A percentile compares a stretch with the other conserved stretches of the same genome.
phyloP scores from a whole-genome alignment of 2,113 vertebrate species.

The Chaenocephalus aceratus region DNA sequence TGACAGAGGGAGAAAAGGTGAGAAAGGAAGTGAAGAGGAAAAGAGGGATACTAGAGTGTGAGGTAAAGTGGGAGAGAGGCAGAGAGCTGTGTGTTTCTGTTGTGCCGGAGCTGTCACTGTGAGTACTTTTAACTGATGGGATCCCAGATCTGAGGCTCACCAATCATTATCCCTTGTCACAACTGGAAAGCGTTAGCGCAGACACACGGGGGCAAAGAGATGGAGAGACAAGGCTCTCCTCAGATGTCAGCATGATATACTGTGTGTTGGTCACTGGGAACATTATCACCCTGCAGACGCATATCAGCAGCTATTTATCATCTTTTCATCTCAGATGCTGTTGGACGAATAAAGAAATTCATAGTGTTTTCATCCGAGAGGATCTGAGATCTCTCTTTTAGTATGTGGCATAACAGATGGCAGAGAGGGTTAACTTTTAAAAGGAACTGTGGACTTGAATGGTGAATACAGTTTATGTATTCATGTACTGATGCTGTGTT shows the following conservation, averaged over 20 bases:
- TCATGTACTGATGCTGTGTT: too few relatives aligned
- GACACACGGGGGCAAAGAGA: constrained; percentile 42
- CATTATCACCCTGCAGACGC: constrained; percentile 33
- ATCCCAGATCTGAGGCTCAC: constrained; percentile 59
- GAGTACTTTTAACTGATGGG: constrained; percentile 71
- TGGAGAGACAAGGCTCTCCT: constrained; percentile 46
- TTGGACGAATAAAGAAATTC: constrained; percentile 16
- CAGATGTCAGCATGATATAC: constrained; percentile 58
- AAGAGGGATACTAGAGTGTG: background rate
- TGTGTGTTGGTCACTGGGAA: constrained; percentile 43
- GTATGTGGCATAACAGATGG: too few relatives aligned
- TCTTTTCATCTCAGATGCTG: constrained; percentile 30
- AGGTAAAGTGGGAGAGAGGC: background rate
- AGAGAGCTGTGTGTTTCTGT: constrained; percentile 32
- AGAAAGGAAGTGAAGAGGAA: constrained; percentile 4
- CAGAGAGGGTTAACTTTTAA: too few relatives aligned
- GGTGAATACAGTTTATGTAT: too few relatives aligned
- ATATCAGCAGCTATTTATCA: constrained; percentile 29
- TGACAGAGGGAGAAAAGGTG: constrained; percentile 29
- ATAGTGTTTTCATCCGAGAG: constrained; percentile 4
- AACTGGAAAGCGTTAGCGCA: constrained; percentile 60
- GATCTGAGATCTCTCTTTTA: background rate
- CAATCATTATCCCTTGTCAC: constrained; percentile 76
- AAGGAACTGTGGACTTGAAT: too few relatives aligned
- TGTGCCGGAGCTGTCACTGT: constrained; percentile 64